Evolutionary conservation across 2,113 vertebrate species (phyloP), one percentile per base, ranked within the genome.

Genomic region (Neotoma lepida): DNA sequence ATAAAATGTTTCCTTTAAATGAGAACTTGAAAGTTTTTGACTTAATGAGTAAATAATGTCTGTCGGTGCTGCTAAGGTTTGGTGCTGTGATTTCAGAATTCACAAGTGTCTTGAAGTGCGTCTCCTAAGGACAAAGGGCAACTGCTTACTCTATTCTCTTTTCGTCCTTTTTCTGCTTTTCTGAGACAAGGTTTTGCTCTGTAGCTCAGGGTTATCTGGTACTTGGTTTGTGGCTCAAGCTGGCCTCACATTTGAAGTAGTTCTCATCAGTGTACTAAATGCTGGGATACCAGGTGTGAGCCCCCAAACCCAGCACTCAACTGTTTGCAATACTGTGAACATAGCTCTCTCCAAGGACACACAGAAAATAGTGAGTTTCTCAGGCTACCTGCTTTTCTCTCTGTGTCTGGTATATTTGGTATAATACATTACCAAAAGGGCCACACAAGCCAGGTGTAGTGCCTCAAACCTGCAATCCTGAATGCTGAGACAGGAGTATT

Each of bases 351-450:
- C 30, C 30, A 78, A 90, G 17, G 63, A 92, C 41, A 18, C 77
- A 20, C 61, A 24, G 71, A 61, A 56, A 54, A 90, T 86, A 94
- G 54, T 54, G 71, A 90, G 4, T 51, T 93, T 94, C 88, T 80
- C 66, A 90, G 80, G 73, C 64, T 93, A 61, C 66, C 73, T 90
- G 6, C 56, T 18, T 66, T 93, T 93, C 92, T n/a, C 33, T 82
- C 6, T 10, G 30, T 4, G 28, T 81, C 26, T 93, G 0, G n/a
- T n/a, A n/a, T 80, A 49, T 87, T 90, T 86, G 24, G 20, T 81
- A 13, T 44, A 76, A 13, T 84, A 24, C 58, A 13, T 63, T 49
- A 44, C 78, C 41, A 49, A 39, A 41, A 84, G 81, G 14, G 35
- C 58, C 58, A 44, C 44, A 9, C 15, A 44, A 61, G n/a, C 56